Evolutionary conservation across 2,113 vertebrate genomes (phyloP).

Genomic region (Crotalus tigris): DNA sequence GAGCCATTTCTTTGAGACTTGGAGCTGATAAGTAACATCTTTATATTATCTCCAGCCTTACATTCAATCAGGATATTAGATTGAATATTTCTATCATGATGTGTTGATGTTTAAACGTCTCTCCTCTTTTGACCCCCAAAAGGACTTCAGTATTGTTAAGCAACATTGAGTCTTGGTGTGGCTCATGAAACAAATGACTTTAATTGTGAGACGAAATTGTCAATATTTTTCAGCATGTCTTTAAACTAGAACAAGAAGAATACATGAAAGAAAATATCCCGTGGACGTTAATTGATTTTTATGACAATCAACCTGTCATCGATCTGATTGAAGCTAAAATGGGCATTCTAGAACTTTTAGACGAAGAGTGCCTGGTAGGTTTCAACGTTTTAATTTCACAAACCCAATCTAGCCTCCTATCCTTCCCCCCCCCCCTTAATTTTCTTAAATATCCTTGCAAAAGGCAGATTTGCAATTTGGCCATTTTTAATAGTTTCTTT

Average conservation of each 20-base stretch:
- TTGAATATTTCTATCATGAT: not conserved
- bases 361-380: slow-evolving; percentile 95
- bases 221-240: slow-evolving; percentile 82
- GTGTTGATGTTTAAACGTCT: not conserved
- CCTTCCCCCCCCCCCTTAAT: not conserved
- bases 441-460: not conserved
- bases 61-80: not conserved
- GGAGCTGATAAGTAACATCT: not conserved
- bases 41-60: not conserved
- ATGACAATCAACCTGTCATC: slow-evolving; percentile 95
- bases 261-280: slow-evolving; percentile 98
- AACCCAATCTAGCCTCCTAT: not conserved
- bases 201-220: not conserved
- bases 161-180: not conserved
- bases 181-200: not conserved
- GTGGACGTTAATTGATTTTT: slow-evolving; percentile 96
- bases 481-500: not conserved
- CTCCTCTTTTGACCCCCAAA: no score
- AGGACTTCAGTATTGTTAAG: not conserved
- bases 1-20: not conserved
- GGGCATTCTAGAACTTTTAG: slow-evolving; percentile 93
- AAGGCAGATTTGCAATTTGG: not conserved
- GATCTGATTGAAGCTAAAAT: slow-evolving; percentile 97
- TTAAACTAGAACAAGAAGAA: slow-evolving; percentile 98
- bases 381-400: slow-evolving; percentile 5